phyloP scores from a whole-genome alignment of 92 coral and sea anemone species.

The Heteractis magnifica region DNA sequence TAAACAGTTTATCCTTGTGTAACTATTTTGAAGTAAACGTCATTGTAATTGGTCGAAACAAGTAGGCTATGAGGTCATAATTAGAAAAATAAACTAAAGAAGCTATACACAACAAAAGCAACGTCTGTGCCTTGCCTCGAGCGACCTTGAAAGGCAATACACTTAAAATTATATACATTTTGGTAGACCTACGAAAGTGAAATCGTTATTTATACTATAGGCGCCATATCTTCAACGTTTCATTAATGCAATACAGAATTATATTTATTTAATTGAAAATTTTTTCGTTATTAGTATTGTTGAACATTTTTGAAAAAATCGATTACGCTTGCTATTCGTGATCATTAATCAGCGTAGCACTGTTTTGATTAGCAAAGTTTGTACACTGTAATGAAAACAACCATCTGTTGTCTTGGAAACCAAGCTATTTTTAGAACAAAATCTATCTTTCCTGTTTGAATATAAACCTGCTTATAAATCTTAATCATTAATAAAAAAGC shows the following conservation, averaged over 20 bases:
- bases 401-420: not conserved
- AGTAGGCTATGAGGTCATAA: not conserved
- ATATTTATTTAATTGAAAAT: not conserved
- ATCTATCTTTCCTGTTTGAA: not conserved
- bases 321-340: not conserved
- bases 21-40: not conserved
- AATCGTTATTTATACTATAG: not conserved
- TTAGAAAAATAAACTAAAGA: not conserved
- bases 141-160: not conserved
- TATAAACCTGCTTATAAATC: not conserved
- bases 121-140: not conserved
- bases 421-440: not conserved
- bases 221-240: no score
- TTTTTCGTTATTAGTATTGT: not conserved
- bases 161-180: not conserved
- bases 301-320: not conserved
- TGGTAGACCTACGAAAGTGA: not conserved
- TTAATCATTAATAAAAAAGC: slow-evolving; percentile 2
- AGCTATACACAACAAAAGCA: not conserved
- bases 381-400: not conserved
- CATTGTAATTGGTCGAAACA: slow-evolving; percentile 2
- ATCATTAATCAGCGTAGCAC: not conserved
- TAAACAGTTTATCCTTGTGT: not conserved
- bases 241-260: no score
- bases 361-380: not conserved